Evolutionary conservation across 2,888 invertebrate genomes (phyloP).

Genomic region (Acrobasis repandana): DNA sequence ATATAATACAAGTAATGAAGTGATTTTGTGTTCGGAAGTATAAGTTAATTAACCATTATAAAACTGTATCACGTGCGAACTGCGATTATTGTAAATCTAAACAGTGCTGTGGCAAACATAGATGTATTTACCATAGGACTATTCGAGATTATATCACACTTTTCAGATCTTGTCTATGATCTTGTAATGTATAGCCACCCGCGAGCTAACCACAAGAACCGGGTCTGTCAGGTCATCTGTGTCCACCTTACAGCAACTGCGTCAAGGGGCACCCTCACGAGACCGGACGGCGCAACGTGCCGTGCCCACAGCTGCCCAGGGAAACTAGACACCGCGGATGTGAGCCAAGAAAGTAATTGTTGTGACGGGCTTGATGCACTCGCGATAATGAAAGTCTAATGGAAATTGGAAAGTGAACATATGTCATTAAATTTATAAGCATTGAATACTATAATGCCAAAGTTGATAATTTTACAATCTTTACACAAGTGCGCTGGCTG

Average conservation of each 20-base stretch:
- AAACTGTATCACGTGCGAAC: too few species aligned
- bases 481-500: too few species aligned
- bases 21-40: too few species aligned
- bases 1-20: too few species aligned
- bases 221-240: slow-evolving; percentile 14
- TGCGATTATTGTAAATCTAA: too few species aligned
- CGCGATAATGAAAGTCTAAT: slow-evolving; percentile 8
- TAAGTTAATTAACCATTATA: too few species aligned
- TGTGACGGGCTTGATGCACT: slow-evolving; percentile 10
- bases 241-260: slow-evolving; percentile 2
- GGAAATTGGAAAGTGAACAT: background rate
- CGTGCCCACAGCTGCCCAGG: slow-evolving; percentile 13
- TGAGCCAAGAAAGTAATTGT: slow-evolving; percentile 13
- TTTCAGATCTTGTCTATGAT: background rate
- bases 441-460: background rate
- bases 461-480: background rate
- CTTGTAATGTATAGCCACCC: slow-evolving; percentile 6
- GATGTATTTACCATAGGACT: too few species aligned
- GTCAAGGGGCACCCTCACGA: slow-evolving; percentile 3
- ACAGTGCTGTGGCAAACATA: too few species aligned
- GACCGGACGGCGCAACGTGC: slow-evolving; percentile 17
- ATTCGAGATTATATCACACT: background rate
- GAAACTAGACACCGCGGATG: slow-evolving; percentile 10
- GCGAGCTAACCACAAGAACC: slow-evolving; percentile 8
- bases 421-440: background rate